phyloP scores from a whole-genome alignment of 2,113 vertebrate species.

The Campylomormyrus numenius region DNA sequence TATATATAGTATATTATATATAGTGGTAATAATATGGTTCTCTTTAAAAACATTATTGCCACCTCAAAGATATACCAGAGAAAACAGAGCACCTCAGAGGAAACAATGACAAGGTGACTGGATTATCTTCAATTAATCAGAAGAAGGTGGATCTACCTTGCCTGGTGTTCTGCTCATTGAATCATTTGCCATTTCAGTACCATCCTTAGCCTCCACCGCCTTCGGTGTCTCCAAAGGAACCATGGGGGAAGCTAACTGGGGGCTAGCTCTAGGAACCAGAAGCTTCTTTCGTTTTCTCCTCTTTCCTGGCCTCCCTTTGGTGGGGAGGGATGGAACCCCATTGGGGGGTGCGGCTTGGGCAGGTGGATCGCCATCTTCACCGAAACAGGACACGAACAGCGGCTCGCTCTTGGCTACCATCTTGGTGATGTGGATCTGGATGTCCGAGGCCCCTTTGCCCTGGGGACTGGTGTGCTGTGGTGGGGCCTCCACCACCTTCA shows the following conservation, averaged over 20 bases:
- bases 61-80: not conserved
- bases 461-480: slow-evolving; percentile 59
- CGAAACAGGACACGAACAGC: slow-evolving; percentile 71
- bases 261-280: slow-evolving; percentile 17
- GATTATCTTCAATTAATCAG: not conserved
- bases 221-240: slow-evolving; percentile 14
- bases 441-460: slow-evolving; percentile 74
- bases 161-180: slow-evolving; percentile 3
- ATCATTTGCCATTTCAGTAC: not conserved
- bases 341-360: slow-evolving; percentile 35
- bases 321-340: slow-evolving; percentile 27
- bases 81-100: not conserved
- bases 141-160: slow-evolving; percentile 35
- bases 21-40: not conserved
- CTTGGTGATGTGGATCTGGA: slow-evolving; percentile 84
- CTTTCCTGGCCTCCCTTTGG: slow-evolving; percentile 59
- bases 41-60: not conserved
- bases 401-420: slow-evolving; percentile 77
- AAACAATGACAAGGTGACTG: not conserved
- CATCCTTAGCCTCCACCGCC: slow-evolving; percentile 20
- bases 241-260: slow-evolving; percentile 18
- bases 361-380: slow-evolving; percentile 63
- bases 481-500: slow-evolving; percentile 71
- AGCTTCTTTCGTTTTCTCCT: slow-evolving; percentile 60
- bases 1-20: too few relatives aligned